A percentile compares a stretch with the other conserved stretches of the same genome.
Conservation (phyloP, 1,140 invertebrate species). For the Nebria ingens region DNA sequence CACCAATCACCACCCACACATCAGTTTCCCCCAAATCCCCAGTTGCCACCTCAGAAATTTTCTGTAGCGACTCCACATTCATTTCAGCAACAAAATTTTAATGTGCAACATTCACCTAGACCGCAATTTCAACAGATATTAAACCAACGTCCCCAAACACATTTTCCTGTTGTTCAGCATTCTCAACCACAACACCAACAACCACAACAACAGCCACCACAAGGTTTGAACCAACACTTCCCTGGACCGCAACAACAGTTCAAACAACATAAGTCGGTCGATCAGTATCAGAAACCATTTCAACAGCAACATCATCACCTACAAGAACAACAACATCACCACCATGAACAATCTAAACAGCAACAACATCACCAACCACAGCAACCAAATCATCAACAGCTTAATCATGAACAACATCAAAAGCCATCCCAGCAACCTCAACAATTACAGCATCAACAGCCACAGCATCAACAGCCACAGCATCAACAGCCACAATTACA, state of each 20-base stretch:
- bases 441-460: slow-evolving; percentile 23
- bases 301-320: slow-evolving; percentile 22
- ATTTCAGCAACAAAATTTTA: slow-evolving; percentile 18
- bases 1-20: slow-evolving; percentile 24
- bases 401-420: slow-evolving; percentile 19
- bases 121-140: slow-evolving; percentile 22
- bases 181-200: slow-evolving; percentile 26
- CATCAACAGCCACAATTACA: slow-evolving; percentile 23
- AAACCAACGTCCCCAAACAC: slow-evolving; percentile 31
- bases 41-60: slow-evolving; percentile 26
- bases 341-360: slow-evolving; percentile 18
- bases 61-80: slow-evolving; percentile 33
- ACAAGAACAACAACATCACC: slow-evolving; percentile 20
- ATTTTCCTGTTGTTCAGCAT: slow-evolving; percentile 29
- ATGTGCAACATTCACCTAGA: slow-evolving; percentile 15
- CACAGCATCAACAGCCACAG: slow-evolving; percentile 24
- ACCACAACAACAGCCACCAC: slow-evolving; percentile 19
- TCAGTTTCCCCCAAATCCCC: slow-evolving; percentile 24
- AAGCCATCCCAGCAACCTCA: slow-evolving; percentile 24
- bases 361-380: slow-evolving; percentile 17
- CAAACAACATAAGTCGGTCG: slow-evolving; percentile 9
- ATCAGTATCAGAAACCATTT: slow-evolving; percentile 14
- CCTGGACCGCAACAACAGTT: slow-evolving; percentile 16
- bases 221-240: slow-evolving; percentile 12
- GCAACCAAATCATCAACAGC: slow-evolving; percentile 17